Evolutionary conservation across 2,113 vertebrate species (phyloP).

Genomic region (Fregata magnificens): DNA sequence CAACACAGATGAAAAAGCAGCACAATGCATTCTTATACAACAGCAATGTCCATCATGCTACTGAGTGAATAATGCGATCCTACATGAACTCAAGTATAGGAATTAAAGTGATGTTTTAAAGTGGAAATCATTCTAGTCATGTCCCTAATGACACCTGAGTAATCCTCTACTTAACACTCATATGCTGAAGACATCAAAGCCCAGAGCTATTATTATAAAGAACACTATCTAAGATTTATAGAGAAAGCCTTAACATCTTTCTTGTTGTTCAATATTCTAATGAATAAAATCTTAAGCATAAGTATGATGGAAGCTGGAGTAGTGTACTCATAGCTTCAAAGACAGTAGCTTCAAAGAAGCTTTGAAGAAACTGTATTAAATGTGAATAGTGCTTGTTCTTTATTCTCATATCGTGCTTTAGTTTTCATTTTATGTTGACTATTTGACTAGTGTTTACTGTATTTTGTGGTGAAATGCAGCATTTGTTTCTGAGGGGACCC

Average conservation of each 20-base stretch:
- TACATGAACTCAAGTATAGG: not conserved
- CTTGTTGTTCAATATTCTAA: not conserved
- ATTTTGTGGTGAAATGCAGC: not conserved
- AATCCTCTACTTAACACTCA: not conserved
- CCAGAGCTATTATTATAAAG: not conserved
- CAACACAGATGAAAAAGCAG: constrained; percentile 15
- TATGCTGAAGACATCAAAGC: not conserved
- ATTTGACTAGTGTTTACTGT: not conserved
- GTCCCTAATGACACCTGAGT: not conserved
- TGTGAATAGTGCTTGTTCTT: not conserved
- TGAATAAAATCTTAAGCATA: not conserved
- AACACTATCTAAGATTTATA: not conserved
- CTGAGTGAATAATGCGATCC: not conserved
- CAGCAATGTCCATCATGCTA: constrained; percentile 26
- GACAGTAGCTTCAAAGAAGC: not conserved
- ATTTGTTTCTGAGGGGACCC: not conserved
- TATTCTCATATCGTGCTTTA: not conserved
- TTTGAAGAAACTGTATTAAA: not conserved
- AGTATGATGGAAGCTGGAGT: not conserved
- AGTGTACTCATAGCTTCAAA: not conserved
- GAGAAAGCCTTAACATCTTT: not conserved
- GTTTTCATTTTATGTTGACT: not conserved
- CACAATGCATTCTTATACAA: not conserved
- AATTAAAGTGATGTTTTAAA: not conserved
- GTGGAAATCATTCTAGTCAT: not conserved